A percentile compares a stretch with the other conserved stretches of the same genome.
phyloP scores from a whole-genome alignment of 2,888 invertebrate genomes.

The Perithous albicinctus region DNA sequence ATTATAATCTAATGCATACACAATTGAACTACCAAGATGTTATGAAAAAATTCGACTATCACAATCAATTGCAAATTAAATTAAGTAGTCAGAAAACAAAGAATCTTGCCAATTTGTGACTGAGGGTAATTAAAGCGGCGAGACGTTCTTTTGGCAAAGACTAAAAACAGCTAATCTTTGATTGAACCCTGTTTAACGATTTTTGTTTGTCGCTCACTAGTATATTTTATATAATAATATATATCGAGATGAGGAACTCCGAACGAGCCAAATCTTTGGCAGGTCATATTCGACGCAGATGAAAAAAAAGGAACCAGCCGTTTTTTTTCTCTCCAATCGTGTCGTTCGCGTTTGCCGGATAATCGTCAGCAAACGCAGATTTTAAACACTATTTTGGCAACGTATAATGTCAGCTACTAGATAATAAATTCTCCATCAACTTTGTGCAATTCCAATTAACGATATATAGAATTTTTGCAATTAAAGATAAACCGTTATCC shows the following conservation, averaged over 20 bases:
- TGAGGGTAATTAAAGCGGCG: constrained; percentile 7
- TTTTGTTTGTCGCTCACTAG: constrained; percentile 39
- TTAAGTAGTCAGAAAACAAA: background rate
- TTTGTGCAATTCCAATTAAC: constrained; percentile 27
- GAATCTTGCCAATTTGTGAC: background rate
- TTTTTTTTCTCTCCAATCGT: background rate
- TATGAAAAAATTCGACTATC: background rate
- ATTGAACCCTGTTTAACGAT: constrained; percentile 65
- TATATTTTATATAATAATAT: constrained; percentile 26
- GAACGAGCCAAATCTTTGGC: constrained; percentile 46
- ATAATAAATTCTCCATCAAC: constrained; percentile 25
- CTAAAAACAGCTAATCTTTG: constrained; percentile 52
- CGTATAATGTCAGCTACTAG: background rate
- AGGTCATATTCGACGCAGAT: constrained; percentile 36
- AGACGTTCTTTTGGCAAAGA: constrained; percentile 28
- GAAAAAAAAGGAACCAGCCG: constrained; percentile 9
- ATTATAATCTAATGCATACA: background rate
- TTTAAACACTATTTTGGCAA: constrained; percentile 5
- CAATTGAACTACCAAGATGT: background rate
- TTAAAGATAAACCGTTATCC: constrained; percentile 34
- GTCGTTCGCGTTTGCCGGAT: constrained; percentile 3
- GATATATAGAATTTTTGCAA: constrained; percentile 18
- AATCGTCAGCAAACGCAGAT: background rate
- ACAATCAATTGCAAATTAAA: background rate
- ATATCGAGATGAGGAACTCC: constrained; percentile 58